Evolutionary conservation across 2,113 vertebrate species (phyloP).

Genomic region (Bujurquina vittata): DNA sequence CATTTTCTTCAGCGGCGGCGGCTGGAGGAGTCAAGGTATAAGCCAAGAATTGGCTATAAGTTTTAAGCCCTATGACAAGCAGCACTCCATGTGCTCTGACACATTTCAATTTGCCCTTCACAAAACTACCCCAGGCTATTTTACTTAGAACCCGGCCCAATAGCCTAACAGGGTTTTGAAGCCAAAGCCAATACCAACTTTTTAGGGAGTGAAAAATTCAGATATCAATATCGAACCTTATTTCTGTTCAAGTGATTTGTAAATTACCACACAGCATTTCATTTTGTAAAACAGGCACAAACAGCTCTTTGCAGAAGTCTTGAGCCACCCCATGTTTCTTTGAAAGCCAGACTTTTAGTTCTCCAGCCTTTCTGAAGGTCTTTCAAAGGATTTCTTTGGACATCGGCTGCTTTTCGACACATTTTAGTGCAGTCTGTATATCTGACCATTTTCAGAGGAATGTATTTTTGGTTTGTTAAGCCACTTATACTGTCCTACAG

Average conservation of each 20-base stretch:
- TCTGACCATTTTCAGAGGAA: neutral
- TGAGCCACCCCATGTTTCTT: neutral
- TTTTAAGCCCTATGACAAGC: slow-evolving; percentile 42
- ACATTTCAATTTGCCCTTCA: slow-evolving; percentile 35
- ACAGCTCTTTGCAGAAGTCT: neutral
- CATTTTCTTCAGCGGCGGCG: slow-evolving; percentile 5
- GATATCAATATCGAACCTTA: neutral
- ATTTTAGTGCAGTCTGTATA: neutral
- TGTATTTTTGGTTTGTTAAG: neutral
- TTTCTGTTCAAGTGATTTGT: neutral
- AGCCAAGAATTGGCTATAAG: slow-evolving; percentile 35
- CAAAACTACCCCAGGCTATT: slow-evolving; percentile 21
- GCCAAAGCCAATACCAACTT: rapidly evolving
- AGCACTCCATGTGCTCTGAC: slow-evolving; percentile 12
- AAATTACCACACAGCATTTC: neutral
- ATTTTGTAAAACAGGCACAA: neutral
- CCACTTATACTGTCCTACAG: neutral
- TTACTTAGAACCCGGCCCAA: neutral
- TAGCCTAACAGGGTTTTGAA: neutral
- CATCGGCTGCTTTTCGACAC: neutral
- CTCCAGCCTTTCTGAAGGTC: neutral
- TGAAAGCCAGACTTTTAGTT: neutral
- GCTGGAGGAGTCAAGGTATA: slow-evolving; percentile 15
- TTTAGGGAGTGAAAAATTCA: neutral
- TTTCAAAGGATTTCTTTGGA: neutral